phyloP scores from a whole-genome alignment of 2,888 invertebrate species.

The Trypoxylon attenuatum region DNA sequence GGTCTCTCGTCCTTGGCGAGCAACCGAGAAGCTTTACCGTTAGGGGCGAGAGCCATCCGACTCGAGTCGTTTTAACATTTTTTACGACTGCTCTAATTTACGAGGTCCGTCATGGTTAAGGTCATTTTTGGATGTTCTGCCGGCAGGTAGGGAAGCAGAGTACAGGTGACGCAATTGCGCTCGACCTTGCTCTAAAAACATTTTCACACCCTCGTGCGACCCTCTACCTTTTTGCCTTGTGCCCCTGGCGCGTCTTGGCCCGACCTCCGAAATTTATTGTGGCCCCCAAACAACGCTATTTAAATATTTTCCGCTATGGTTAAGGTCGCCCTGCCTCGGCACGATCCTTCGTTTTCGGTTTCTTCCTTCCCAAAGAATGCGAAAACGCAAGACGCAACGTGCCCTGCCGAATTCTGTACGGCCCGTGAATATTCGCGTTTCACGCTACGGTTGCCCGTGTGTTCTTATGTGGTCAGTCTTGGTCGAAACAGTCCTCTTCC shows the following conservation, averaged over 20 bases:
- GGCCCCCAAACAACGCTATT: constrained; percentile 33
- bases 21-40: constrained; percentile 35
- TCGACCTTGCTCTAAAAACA: constrained; percentile 69
- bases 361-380: constrained; percentile 33
- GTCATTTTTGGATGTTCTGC: constrained; percentile 30
- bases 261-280: constrained; percentile 44
- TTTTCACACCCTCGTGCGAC: constrained; percentile 59
- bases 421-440: constrained; percentile 15
- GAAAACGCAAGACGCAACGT: constrained; percentile 5
- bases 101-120: constrained; percentile 36
- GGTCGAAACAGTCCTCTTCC: too few relatives aligned
- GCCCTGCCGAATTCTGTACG: background rate
- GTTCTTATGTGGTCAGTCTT: too few relatives aligned
- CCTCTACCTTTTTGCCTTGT: constrained; percentile 1
- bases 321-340: constrained; percentile 27
- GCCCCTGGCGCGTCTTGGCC: constrained; percentile 13
- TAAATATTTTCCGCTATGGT: constrained; percentile 36
- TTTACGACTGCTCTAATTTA: constrained; percentile 49
- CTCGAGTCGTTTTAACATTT: constrained; percentile 38
- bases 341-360: constrained; percentile 23
- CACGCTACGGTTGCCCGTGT: background rate
- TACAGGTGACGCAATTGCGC: constrained; percentile 71
- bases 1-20: constrained; percentile 12
- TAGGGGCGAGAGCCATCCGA: constrained; percentile 3
- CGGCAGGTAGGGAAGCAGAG: constrained; percentile 43